Base-by-base conservation (phyloP, 2,797 vertebrate species). In the Picus viridis region DNA sequence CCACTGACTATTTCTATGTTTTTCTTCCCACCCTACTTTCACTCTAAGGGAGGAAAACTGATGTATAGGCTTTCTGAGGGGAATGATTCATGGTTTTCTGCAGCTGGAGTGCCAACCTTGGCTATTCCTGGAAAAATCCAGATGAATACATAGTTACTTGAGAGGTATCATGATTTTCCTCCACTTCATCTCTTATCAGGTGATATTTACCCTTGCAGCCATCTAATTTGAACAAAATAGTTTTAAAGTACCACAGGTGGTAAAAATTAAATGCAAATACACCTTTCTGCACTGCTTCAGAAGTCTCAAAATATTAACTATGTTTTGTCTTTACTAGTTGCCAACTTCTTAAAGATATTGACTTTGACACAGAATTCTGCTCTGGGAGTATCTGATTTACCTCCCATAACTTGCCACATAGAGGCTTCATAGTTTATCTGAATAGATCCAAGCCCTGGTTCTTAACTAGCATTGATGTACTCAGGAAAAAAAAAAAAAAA, bases 341-440 rank as follows among this genome's bases (percentile, higher is more conserved):
- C 64, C 5, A 51, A 47, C 22, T 67, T 87, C 75, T 94, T 75
- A 67, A 96, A 89, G 57, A 89, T 73, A 90, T 54, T 83, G 81
- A 94, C 82, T 65, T 63, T 89, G 80, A 68, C 65, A 68, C 24
- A 58, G 75, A 77, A 36, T 39, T 23, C 65, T 94, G 85, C 79
- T 96, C 75, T 91, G 85, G 61, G 73, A 89, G 47, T 72, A 92
- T 91, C 77, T 77, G 45, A 87, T 94, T 93, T 93, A 27, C 59
- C 41, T 93, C 54, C 32, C n/a, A 26, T 88, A 68, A 71, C 43
- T 24, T 75, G 89, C 57, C 79, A 70, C 57, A 59, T 7, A 45
- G 64, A 73, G 49, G 36, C 62, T 84, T 77, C 54, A 54, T 2
- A 90, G 53, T 68, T 57, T 47, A 91, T 54, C 30, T 54, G 22